Percentiles rank a stretch among this genome's conserved stretches.
Conservation (phyloP, 2,888 invertebrate genomes). For the Empis stercorea region DNA sequence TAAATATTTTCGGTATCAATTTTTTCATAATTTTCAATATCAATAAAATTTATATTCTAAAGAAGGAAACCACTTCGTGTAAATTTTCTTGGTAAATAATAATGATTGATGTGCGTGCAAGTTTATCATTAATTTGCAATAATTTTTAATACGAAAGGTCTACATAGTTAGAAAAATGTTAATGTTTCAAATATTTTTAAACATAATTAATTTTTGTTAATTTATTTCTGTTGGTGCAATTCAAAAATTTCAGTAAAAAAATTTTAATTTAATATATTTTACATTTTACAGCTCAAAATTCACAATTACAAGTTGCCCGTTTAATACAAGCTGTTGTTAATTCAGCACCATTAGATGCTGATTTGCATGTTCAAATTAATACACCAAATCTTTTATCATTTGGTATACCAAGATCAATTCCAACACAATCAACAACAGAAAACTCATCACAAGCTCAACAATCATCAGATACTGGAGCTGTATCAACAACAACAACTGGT, state of each 20-base stretch:
- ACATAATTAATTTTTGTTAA: too few species aligned
- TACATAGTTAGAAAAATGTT: too few species aligned
- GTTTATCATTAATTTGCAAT: too few species aligned
- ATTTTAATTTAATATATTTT: background rate
- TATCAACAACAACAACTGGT: background rate
- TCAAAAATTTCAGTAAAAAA: background rate
- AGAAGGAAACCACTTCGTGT: too few species aligned
- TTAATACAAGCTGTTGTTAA: conserved; percentile 33
- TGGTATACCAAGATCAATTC: conserved; percentile 36
- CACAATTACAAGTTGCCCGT: conserved; percentile 30
- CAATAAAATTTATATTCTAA: too few species aligned
- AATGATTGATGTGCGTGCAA: too few species aligned
- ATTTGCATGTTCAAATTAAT: conserved; percentile 33
- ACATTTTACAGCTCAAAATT: conserved; percentile 21
- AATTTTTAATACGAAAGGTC: too few species aligned
- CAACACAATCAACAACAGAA: conserved; percentile 29
- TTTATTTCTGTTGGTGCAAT: background rate
- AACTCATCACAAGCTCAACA: background rate
- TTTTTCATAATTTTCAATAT: too few species aligned
- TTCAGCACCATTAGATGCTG: conserved; percentile 29
- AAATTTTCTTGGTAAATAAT: too few species aligned
- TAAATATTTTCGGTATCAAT: too few species aligned
- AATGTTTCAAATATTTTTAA: too few species aligned
- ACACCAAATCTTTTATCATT: conserved; percentile 30
- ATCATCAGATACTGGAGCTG: background rate